Percentiles rank a stretch among this genome's conserved stretches.
Conservation (phyloP, 2,113 vertebrate genomes). For the Equus quagga region DNA sequence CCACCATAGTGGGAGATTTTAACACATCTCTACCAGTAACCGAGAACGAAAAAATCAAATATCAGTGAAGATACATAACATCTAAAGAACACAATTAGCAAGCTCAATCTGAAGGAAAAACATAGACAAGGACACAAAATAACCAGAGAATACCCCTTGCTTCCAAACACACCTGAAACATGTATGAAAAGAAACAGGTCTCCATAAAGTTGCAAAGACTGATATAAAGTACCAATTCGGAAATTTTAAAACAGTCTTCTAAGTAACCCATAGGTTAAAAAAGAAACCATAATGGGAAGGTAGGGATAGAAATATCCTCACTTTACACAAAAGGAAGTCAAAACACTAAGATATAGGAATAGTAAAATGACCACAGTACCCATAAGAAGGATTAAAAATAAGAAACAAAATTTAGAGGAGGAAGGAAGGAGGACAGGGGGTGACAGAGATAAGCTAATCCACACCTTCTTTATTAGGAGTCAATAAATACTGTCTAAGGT, state of each 20-base stretch:
- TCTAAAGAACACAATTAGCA: background rate
- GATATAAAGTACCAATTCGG: background rate
- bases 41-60: background rate
- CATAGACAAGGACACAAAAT: background rate
- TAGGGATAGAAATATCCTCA: background rate
- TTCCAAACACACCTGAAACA: background rate
- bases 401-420: background rate
- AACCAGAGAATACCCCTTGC: background rate
- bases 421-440: background rate
- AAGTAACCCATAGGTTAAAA: background rate
- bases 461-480: background rate
- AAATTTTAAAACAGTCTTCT: background rate
- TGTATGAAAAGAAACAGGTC: background rate
- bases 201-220: background rate
- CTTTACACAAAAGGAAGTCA: background rate
- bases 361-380: background rate
- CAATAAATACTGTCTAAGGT: background rate
- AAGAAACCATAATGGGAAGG: background rate
- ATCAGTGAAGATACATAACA: background rate
- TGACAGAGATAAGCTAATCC: background rate
- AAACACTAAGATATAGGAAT: background rate
- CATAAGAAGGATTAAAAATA: background rate
- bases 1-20: background rate
- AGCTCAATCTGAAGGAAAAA: background rate
- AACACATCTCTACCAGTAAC: background rate